Conservation (phyloP, 2,113 vertebrate genomes). For the Tetrax tetrax region DNA sequence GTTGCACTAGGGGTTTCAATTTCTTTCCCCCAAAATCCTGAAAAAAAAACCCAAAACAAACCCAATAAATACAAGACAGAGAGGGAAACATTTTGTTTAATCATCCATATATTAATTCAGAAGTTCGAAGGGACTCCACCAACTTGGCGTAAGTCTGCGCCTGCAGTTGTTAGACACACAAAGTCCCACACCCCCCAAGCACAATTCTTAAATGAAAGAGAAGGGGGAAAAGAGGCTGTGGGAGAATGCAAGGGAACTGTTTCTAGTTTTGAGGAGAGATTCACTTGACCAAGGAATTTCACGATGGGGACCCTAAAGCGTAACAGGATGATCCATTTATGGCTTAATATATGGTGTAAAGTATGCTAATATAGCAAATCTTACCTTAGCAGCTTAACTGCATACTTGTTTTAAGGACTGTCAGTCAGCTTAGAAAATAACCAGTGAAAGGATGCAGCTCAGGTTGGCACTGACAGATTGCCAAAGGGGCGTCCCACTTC, state of each 20-base stretch:
- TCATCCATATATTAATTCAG: neutral
- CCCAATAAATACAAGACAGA: neutral
- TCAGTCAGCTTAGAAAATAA: slow-evolving; percentile 83
- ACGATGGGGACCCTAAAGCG: slow-evolving; percentile 24
- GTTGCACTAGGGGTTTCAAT: neutral
- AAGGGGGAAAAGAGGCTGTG: neutral
- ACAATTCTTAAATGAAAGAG: neutral
- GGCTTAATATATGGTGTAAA: slow-evolving; percentile 46
- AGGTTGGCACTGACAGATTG: slow-evolving; percentile 74
- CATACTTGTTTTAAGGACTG: slow-evolving; percentile 93
- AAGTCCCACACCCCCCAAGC: neutral
- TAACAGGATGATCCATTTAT: slow-evolving; percentile 63
- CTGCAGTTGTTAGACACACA: neutral
- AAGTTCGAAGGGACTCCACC: slow-evolving; percentile 36
- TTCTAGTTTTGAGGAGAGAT: neutral
- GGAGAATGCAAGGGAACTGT: neutral
- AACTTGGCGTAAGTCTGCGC: neutral
- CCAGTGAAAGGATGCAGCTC: slow-evolving; percentile 73
- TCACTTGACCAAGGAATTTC: slow-evolving; percentile 11
- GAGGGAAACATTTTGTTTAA: slow-evolving; percentile 25
- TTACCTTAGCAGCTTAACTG: slow-evolving; percentile 97
- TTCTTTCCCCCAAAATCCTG: neutral
- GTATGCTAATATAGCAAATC: slow-evolving; percentile 54
- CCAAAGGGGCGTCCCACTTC: slow-evolving; percentile 73
- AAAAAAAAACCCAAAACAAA: neutral